These are phyloP conservation scores for Sciurus vulgaris DNA, from an alignment of 2,797 vertebrate species.

Conservation along the genomic window DNA sequence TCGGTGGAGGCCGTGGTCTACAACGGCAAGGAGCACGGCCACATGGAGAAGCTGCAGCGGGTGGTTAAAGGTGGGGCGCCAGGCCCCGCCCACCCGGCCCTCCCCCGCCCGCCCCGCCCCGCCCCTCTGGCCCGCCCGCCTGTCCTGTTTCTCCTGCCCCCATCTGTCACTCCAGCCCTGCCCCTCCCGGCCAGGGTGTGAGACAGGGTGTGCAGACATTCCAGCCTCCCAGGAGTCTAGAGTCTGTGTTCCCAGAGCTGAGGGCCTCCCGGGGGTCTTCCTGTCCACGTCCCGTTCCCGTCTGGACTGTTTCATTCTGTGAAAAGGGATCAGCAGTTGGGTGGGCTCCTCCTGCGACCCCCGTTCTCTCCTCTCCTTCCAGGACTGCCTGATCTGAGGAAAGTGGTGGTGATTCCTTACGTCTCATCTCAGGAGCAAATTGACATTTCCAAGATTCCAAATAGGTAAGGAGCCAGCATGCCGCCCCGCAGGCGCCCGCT, in stretches of 20 bases:
- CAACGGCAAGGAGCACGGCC: constrained; percentile 95
- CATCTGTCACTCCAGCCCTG: no score
- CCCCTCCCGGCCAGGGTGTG: no score
- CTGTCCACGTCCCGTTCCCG: no score
- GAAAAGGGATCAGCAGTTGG: neutral
- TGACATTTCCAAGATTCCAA: constrained; percentile 95
- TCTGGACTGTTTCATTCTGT: neutral
- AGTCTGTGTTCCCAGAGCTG: neutral
- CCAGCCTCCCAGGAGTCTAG: fast-evolving
- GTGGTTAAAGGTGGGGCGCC: constrained; percentile 94
- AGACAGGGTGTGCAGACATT: no score
- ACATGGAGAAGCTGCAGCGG: constrained; percentile 95
- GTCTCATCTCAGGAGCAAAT: constrained; percentile 90
- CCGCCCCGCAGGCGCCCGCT: fast-evolving
- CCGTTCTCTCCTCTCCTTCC: neutral
- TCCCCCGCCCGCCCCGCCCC: no score
- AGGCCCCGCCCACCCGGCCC: neutral
- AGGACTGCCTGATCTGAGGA: constrained; percentile 96
- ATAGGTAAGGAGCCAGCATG: constrained; percentile 89
- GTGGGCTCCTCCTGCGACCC: neutral
- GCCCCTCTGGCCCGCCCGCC: no score
- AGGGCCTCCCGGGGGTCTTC: neutral
- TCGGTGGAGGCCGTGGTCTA: constrained; percentile 97
- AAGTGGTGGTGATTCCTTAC: constrained; percentile 96
- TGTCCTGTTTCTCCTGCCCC: no score